A percentile compares a stretch with the other conserved stretches of the same genome.
Evolutionary conservation across 2,797 vertebrate genomes (phyloP).

Genomic region (Macropus fuliginosus): DNA sequence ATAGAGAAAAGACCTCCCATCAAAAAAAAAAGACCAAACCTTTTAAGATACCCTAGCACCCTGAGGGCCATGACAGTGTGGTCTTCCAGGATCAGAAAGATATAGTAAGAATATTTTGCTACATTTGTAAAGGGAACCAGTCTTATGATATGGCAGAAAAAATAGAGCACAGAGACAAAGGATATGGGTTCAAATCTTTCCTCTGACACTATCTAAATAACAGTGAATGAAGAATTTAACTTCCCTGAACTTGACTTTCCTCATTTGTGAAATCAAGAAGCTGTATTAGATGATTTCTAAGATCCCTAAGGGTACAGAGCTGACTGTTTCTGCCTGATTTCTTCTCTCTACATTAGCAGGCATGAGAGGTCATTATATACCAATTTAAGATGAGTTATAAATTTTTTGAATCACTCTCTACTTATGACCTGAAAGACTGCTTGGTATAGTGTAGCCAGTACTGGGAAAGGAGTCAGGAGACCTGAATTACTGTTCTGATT

Average conservation of each 20-base stretch:
- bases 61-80: neutral
- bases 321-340: neutral
- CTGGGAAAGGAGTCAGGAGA: neutral
- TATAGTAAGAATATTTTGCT: neutral
- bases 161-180: neutral
- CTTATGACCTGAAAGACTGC: neutral
- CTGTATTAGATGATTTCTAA: neutral
- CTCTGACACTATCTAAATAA: neutral
- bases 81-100: neutral
- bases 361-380: neutral
- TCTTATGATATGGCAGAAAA: neutral
- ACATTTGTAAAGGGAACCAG: neutral
- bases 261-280: neutral
- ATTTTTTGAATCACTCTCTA: neutral
- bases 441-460: neutral
- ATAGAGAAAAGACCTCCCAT: neutral
- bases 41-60: neutral
- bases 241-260: neutral
- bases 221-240: neutral
- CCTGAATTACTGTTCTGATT: neutral
- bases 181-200: neutral
- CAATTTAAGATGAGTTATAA: neutral
- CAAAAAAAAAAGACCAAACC: neutral
- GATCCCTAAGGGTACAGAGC: neutral
- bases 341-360: neutral